Evolutionary conservation across 2,888 invertebrate species (phyloP), one percentile per base, ranked within the genome.

Genomic region (Patella depressa): DNA sequence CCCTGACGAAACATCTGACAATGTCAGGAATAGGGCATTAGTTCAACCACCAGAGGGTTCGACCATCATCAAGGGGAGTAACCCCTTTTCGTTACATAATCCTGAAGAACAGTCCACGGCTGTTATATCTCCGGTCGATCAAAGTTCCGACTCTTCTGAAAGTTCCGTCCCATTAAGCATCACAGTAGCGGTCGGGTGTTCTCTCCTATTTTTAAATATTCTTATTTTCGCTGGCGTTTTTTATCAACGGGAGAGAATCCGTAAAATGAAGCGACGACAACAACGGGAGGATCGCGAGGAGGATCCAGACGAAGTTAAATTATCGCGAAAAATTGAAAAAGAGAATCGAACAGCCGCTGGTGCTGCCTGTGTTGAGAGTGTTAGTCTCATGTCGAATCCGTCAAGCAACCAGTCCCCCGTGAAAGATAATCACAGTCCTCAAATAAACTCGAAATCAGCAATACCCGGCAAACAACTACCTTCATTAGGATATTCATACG

Each of bases 221-320:
- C 93, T 98, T 53, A 97, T 98, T 89, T 98, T 98, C 90, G 97
- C 97, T 76, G 97, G 97, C 4, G 96, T 98, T 0, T 98, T 97
- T 91, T 98, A 98, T 90, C 97, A 98, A 89, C 86, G 92, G 78
- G 91, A 92, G 76, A 80, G 89, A 34, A 88, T 90, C 34, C 84
- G 85, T 73, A 87, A 86, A 79, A 79, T 88, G 76, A 82, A 85
- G 59, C 79, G 81, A 29, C 78, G 79, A 19, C 79, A 81, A 24
- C 78, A 78, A n/a, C 59, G 78, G 59, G 80, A 82, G 75, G 79
- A 80, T 71, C 71, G 74, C 59, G 71, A 74, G 17, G 71, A 79
- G 3, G 84, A 82, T 71, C 72, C 74, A 29, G 82, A 82, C 17
- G 82, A 83, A 14, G 76, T 78, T 9, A 79, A 79, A 71, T 78